phyloP scores from a whole-genome alignment of 2,113 vertebrate genomes.

The Furnarius figulus region DNA sequence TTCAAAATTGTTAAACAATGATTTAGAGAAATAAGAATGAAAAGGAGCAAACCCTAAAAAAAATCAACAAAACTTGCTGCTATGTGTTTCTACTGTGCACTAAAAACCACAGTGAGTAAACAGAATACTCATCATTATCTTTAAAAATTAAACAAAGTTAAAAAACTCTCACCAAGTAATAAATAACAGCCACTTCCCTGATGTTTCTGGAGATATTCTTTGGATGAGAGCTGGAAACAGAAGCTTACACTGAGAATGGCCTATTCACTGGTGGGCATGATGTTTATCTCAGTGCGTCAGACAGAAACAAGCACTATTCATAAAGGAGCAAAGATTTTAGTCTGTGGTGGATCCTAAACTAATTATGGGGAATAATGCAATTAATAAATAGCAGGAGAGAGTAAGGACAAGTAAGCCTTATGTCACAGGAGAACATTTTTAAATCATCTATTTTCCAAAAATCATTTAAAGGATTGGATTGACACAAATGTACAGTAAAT shows the following conservation, averaged over 20 bases:
- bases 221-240: neutral
- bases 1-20: neutral
- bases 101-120: neutral
- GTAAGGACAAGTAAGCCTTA: neutral
- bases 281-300: neutral
- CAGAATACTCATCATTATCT: neutral
- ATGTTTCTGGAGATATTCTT: neutral
- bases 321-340: neutral
- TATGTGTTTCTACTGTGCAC: neutral
- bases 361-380: neutral
- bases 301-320: neutral
- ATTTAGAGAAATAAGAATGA: neutral
- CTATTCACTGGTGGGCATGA: neutral
- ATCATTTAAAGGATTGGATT: neutral
- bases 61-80: rapidly evolving
- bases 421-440: neutral
- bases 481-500: neutral
- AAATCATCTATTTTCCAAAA: neutral
- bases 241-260: neutral
- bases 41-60: neutral
- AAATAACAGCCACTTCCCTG: neutral
- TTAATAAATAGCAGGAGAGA: neutral
- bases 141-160: neutral
- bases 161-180: rapidly evolving
- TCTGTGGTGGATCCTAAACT: neutral